A percentile compares a stretch with the other conserved stretches of the same genome.
These are phyloP conservation scores for Phainopepla nitens DNA, from an alignment of 2,113 vertebrate genomes.

Conservation along the genomic window DNA sequence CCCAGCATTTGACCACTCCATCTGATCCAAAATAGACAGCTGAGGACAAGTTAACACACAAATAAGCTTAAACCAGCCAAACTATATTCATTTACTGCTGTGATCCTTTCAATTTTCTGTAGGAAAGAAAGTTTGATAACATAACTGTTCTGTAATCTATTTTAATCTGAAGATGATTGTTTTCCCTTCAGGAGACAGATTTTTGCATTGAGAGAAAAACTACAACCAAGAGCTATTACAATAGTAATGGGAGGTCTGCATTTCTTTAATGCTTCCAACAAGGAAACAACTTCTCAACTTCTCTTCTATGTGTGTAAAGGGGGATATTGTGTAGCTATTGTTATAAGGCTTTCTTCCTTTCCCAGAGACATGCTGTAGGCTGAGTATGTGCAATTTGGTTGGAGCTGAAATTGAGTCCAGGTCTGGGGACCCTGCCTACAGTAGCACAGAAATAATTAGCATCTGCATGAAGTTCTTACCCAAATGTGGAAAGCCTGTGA, in stretches of 20 bases:
- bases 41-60: neutral
- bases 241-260: neutral
- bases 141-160: neutral
- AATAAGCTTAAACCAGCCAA: slow-evolving; percentile 1
- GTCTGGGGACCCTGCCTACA: neutral
- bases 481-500: neutral
- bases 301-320: neutral
- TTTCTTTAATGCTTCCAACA: neutral
- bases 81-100: neutral
- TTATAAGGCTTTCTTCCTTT: neutral
- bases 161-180: neutral
- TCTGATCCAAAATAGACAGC: neutral
- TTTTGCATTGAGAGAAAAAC: neutral
- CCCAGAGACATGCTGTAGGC: fast-evolving
- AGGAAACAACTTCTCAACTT: neutral
- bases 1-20: neutral
- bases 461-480: neutral
- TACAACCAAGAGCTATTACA: neutral
- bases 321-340: neutral
- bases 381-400: neutral
- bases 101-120: neutral
- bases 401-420: neutral
- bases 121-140: neutral
- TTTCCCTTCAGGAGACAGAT: neutral
- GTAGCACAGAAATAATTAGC: neutral